Conservation (phyloP, 1,140 invertebrate species). For the Papilio glaucus region DNA sequence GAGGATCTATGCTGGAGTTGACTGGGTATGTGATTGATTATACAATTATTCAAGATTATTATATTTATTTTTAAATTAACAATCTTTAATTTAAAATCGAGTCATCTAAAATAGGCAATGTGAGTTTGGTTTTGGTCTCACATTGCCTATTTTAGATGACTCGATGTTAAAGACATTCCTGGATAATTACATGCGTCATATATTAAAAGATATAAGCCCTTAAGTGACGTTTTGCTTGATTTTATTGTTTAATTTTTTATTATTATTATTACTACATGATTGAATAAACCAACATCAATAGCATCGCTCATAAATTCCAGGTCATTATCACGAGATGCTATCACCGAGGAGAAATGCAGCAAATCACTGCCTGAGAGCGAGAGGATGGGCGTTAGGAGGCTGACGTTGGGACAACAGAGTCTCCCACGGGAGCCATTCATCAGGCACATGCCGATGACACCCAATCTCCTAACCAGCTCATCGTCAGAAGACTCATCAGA, state of each 20-base stretch:
- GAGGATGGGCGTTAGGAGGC: slow-evolving; percentile 73
- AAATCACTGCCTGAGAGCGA: slow-evolving; percentile 81
- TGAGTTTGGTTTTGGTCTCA: too few relatives aligned
- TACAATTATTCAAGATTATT: too few relatives aligned
- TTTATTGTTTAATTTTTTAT: too few relatives aligned
- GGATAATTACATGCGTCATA: too few relatives aligned
- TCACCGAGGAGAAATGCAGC: slow-evolving; percentile 81
- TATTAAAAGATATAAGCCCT: too few relatives aligned
- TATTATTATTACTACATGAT: too few relatives aligned
- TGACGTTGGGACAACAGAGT: slow-evolving; percentile 74
- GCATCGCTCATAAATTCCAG: slow-evolving; percentile 48
- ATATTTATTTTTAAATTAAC: too few relatives aligned
- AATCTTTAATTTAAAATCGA: too few relatives aligned
- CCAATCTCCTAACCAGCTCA: slow-evolving; percentile 77
- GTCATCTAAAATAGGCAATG: too few relatives aligned
- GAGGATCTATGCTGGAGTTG: slow-evolving; percentile 88
- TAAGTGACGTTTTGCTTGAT: too few relatives aligned
- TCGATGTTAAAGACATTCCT: too few relatives aligned
- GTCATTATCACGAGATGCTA: slow-evolving; percentile 79
- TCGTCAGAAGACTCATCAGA: slow-evolving; percentile 77
- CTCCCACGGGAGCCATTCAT: slow-evolving; percentile 74
- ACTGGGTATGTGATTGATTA: slow-evolving; percentile 83
- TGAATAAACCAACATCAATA: neutral
- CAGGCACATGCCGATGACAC: slow-evolving; percentile 75
- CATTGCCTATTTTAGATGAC: too few relatives aligned